Evolutionary conservation across 2,113 vertebrate genomes (phyloP).

Genomic region (Brachypodius melanocephalos): DNA sequence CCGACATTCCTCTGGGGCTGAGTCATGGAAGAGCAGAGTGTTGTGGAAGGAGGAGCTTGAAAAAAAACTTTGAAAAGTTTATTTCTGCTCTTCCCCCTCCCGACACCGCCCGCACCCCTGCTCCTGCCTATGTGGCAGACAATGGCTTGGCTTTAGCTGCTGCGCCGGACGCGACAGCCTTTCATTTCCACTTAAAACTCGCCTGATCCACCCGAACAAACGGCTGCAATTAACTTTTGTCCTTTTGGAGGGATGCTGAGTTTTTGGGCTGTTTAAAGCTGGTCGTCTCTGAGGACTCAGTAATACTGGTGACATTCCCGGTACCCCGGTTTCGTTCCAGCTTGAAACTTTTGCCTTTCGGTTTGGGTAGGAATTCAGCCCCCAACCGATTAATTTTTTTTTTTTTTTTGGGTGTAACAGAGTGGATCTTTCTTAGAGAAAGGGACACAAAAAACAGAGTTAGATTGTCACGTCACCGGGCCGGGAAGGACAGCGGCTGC

Average conservation of each 20-base stretch:
- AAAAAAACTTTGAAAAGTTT: slow-evolving; percentile 72
- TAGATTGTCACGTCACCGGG: background rate
- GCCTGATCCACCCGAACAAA: background rate
- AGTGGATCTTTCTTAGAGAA: background rate
- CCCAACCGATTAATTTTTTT: background rate
- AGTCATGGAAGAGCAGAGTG: slow-evolving; percentile 77
- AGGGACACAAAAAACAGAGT: background rate
- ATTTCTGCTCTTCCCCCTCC: slow-evolving; percentile 56
- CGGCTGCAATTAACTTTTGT: background rate
- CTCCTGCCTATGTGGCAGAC: slow-evolving; percentile 91
- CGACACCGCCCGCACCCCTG: slow-evolving; percentile 3
- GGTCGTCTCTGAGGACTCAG: background rate
- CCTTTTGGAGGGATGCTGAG: background rate
- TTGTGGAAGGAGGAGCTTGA: slow-evolving; percentile 66
- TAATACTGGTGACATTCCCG: background rate
- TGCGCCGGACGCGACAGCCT: background rate
- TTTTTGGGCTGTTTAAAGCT: background rate
- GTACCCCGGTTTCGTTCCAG: background rate
- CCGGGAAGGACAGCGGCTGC: background rate
- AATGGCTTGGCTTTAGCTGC: slow-evolving; percentile 66
- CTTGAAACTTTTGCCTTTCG: background rate
- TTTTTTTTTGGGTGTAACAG: background rate
- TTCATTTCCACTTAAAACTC: background rate
- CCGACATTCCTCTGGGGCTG: slow-evolving; percentile 83
- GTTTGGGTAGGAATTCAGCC: background rate